Evolutionary conservation across 2,797 vertebrate species (phyloP).

Genomic region (Scarus forsteni): DNA sequence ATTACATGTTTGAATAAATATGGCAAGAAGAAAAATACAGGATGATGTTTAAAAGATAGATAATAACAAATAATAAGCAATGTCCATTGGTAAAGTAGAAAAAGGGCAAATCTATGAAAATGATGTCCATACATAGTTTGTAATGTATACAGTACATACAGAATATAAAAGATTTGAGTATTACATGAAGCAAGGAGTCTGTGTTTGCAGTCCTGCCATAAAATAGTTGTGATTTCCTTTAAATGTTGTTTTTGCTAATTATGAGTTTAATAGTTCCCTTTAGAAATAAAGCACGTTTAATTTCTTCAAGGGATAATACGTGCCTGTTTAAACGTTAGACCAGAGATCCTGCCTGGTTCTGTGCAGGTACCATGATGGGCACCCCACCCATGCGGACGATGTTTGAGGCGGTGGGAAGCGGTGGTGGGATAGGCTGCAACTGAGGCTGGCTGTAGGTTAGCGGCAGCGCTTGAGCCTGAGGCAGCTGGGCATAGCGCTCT

Average conservation of each 20-base stretch:
- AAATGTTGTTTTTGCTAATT: slow-evolving; percentile 30
- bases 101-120: slow-evolving; percentile 68
- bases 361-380: slow-evolving; percentile 94
- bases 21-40: neutral
- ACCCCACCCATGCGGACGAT: slow-evolving; percentile 91
- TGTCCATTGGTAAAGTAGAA: slow-evolving; percentile 56
- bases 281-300: slow-evolving; percentile 2
- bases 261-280: slow-evolving; percentile 32
- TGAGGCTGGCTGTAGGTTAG: slow-evolving; percentile 65
- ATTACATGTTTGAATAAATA: neutral
- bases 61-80: slow-evolving; percentile 34
- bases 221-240: slow-evolving; percentile 32
- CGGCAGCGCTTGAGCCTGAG: slow-evolving; percentile 66
- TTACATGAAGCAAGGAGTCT: slow-evolving; percentile 49
- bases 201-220: slow-evolving; percentile 38
- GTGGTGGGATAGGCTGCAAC: slow-evolving; percentile 63
- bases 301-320: neutral
- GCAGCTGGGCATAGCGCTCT: slow-evolving; percentile 73
- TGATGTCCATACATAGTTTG: slow-evolving; percentile 57
- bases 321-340: slow-evolving; percentile 81
- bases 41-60: slow-evolving; percentile 8
- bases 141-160: slow-evolving; percentile 56
- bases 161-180: slow-evolving; percentile 60
- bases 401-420: slow-evolving; percentile 81
- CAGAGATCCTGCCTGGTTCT: slow-evolving; percentile 93